Base-by-base conservation (phyloP, 2,113 vertebrate genomes). In the Entomyzon cyanotis region DNA sequence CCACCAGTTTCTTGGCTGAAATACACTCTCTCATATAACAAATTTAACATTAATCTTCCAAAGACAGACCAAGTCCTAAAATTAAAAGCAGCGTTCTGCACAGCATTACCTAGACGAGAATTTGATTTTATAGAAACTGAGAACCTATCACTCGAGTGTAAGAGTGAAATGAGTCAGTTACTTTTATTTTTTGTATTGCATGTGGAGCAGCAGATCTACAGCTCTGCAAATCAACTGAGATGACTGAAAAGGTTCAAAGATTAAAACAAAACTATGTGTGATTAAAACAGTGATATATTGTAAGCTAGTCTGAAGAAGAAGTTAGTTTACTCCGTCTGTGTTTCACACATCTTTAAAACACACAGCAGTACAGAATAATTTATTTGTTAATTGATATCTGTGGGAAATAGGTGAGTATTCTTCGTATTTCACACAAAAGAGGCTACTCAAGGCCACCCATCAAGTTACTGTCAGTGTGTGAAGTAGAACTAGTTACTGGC, bases 361-460 rank as follows among this genome's bases (percentile, higher is more conserved):
- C 28, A 78, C 33, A 79, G 3, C 11, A 76, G 58, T 64, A 62
- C 14, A 2, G 3, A 80, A 53, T 50, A 60, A 87, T 52, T 50
- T 64, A 75, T 64, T 74, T 53, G 21, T 62, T 92, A 55, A 79
- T 85, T 49, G 63, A 39, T 77, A 28, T n/a, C 68, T 77, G 44
- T 93, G 50, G 59, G 63, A 90, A 93, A 87, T 88, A 86, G 94
- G 94, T 95, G 92, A 93, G 91, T 94, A 95, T 70, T 84, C n/a
- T 82, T 77, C 33, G 58, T 31, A 67, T 74, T 87, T 80, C 47
- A 90, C 64, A 74, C 11, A 70, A 63, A 75, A 39, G 11, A 85
- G 30, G 23, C 19, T 74, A 25, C 25, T 73, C 27, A 60, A 91
- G 70, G 74, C 41, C 33, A 91, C 19, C 4, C 10, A 70, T 33